Percentiles rank a stretch among this genome's conserved stretches.
These are phyloP conservation scores for Lagodon rhomboides DNA, from an alignment of 2,797 vertebrate genomes.

Conservation along the genomic window DNA sequence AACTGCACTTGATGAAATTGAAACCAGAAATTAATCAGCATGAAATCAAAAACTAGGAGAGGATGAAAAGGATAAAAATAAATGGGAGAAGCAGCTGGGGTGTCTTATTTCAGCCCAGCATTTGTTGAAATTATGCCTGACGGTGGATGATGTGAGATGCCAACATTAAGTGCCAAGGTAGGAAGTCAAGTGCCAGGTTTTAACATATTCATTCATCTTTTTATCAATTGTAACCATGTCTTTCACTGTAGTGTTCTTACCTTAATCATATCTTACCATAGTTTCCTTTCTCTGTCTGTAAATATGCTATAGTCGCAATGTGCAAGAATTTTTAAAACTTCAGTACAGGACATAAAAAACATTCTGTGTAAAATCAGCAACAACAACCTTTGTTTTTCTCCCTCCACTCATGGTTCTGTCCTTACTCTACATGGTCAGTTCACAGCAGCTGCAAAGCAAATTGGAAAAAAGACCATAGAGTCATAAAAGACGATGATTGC, in stretches of 20 bases:
- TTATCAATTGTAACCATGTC: background rate
- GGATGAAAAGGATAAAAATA: background rate
- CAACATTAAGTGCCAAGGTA: background rate
- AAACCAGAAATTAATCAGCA: background rate
- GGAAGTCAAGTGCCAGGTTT: background rate
- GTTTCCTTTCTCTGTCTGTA: background rate
- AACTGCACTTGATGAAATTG: background rate
- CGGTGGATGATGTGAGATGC: too few species aligned
- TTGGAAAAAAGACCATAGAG: constrained; percentile 11
- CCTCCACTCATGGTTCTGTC: background rate
- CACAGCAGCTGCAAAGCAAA: constrained; percentile 17
- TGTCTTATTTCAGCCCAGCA: background rate
- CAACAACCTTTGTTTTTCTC: background rate
- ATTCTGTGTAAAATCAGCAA: background rate
- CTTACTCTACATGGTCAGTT: background rate
- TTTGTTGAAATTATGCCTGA: background rate
- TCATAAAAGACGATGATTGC: background rate
- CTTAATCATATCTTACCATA: background rate
- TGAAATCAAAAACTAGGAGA: background rate
- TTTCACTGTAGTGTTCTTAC: background rate
- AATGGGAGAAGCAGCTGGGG: background rate
- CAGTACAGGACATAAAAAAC: background rate
- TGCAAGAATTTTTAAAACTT: background rate
- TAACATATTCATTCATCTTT: background rate
- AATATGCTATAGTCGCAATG: too few species aligned